These are phyloP conservation scores for Seriola dumerili DNA, from an alignment of 2,113 vertebrate species.

Conservation along the genomic window DNA sequence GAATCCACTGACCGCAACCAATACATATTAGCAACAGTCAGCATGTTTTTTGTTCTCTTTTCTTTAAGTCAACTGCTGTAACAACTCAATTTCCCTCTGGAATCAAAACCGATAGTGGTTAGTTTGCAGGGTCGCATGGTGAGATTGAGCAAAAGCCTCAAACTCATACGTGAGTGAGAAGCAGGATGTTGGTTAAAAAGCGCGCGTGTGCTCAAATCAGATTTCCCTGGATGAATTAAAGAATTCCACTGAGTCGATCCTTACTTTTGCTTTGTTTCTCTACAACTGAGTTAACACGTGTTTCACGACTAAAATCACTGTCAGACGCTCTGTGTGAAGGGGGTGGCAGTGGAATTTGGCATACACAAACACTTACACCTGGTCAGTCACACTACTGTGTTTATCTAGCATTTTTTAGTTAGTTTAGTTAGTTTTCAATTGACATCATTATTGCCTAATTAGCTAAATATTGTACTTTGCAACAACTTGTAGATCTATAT, in stretches of 20 bases:
- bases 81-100: not conserved
- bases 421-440: too few relatives aligned
- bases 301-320: not conserved
- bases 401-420: too few relatives aligned
- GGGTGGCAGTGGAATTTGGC: not conserved
- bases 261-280: not conserved
- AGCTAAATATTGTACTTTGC: too few relatives aligned
- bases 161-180: not conserved
- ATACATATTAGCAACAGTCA: not conserved
- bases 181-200: not conserved
- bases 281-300: not conserved
- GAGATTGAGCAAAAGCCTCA: not conserved
- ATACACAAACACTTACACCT: not conserved
- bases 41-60: not conserved
- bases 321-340: not conserved
- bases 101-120: not conserved
- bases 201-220: not conserved
- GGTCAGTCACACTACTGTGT: not conserved
- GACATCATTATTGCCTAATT: too few relatives aligned
- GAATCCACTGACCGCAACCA: not conserved
- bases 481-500: not conserved
- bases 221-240: not conserved
- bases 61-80: not conserved
- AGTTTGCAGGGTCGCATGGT: not conserved
- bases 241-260: not conserved